These are phyloP conservation scores for Mayetiola destructor DNA, from an alignment of 2,888 invertebrate species.

Conservation along the genomic window DNA sequence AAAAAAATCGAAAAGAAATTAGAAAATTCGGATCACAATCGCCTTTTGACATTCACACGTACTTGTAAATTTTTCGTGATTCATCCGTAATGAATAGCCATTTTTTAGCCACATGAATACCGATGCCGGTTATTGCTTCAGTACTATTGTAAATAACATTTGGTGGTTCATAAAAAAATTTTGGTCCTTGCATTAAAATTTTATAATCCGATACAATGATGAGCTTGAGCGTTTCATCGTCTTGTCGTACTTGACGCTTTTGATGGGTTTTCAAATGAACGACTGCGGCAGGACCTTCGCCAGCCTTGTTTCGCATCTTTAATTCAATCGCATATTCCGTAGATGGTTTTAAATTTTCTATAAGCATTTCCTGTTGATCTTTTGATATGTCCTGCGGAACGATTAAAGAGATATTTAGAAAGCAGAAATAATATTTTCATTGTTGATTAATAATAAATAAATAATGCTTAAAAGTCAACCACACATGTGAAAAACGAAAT, in stretches of 20 bases:
- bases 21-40: not conserved
- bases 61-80: slow-evolving; percentile 45
- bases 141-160: slow-evolving; percentile 26
- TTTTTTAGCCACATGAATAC: slow-evolving; percentile 57
- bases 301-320: slow-evolving; percentile 63
- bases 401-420: too few relatives aligned
- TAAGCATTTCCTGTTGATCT: slow-evolving; percentile 57
- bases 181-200: slow-evolving; percentile 49
- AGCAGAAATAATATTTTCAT: too few relatives aligned
- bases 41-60: slow-evolving; percentile 22
- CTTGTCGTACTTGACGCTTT: slow-evolving; percentile 18
- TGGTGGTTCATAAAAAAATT: slow-evolving; percentile 20
- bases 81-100: slow-evolving; percentile 66
- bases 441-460: too few relatives aligned
- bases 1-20: slow-evolving; percentile 17
- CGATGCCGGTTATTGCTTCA: slow-evolving; percentile 45
- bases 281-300: slow-evolving; percentile 58
- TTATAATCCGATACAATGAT: slow-evolving; percentile 55
- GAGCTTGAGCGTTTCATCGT: slow-evolving; percentile 28
- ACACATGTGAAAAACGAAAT: not conserved
- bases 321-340: slow-evolving; percentile 64
- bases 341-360: slow-evolving; percentile 55
- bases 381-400: slow-evolving; percentile 60
- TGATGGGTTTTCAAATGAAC: slow-evolving; percentile 52
- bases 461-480: not conserved